A percentile compares a stretch with the other conserved stretches of the same genome.
Conservation (phyloP, 2,113 vertebrate genomes). For the Phrynosoma platyrhinos region DNA sequence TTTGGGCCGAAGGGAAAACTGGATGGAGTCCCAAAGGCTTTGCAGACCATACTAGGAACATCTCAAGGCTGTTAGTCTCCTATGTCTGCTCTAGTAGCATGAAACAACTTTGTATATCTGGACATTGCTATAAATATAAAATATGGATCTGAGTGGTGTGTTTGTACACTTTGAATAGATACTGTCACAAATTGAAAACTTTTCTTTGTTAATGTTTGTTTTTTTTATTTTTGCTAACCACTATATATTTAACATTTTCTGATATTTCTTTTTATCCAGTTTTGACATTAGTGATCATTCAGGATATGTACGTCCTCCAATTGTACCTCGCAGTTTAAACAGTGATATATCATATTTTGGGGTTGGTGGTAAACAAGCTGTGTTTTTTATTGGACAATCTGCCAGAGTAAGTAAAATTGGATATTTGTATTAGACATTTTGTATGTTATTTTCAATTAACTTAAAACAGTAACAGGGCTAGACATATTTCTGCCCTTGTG, state of each 20-base stretch:
- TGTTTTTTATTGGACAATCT: conserved; percentile 92
- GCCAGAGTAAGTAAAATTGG: conserved; percentile 82
- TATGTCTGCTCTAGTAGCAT: neutral
- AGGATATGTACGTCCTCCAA: conserved; percentile 84
- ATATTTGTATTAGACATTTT: neutral
- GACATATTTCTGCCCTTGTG: neutral
- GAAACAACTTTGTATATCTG: neutral
- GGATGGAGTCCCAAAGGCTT: too few species aligned
- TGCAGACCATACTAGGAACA: too few species aligned
- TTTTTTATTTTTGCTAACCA: neutral
- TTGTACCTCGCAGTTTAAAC: conserved; percentile 91
- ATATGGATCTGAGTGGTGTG: neutral
- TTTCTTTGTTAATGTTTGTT: neutral
- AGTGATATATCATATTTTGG: conserved; percentile 98
- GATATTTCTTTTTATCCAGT: conserved; percentile 9
- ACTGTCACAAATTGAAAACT: neutral
- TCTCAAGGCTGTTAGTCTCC: neutral
- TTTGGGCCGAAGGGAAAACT: too few species aligned
- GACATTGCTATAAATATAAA: neutral
- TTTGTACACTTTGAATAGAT: neutral
- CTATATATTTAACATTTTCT: neutral
- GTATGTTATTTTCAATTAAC: neutral
- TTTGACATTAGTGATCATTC: conserved; percentile 80
- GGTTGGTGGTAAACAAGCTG: conserved; percentile 95
- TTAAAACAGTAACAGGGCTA: neutral